phyloP scores from a whole-genome alignment of 2,113 vertebrate genomes.

The Falco punctatus region DNA sequence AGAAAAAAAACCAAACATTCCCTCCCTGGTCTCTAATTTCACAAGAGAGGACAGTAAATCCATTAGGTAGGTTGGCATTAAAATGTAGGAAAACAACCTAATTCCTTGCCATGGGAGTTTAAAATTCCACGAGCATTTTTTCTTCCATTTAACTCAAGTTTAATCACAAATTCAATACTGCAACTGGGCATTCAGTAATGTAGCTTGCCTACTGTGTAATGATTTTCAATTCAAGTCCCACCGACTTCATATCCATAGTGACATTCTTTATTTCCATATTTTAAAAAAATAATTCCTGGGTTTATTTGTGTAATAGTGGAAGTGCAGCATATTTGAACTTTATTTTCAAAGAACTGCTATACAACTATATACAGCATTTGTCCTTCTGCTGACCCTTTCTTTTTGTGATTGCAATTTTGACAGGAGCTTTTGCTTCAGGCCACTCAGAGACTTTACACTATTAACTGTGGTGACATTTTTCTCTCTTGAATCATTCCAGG shows the following conservation, averaged over 20 bases:
- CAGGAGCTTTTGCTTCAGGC: constrained; percentile 61
- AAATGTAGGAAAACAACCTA: neutral
- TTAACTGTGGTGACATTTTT: constrained; percentile 60
- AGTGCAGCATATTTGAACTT: neutral
- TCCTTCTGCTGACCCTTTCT: constrained; percentile 39
- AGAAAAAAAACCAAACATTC: neutral
- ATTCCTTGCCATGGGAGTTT: neutral
- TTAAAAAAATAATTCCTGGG: neutral
- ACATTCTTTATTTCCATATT: neutral
- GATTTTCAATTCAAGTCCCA: constrained; percentile 16
- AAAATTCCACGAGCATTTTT: constrained; percentile 20
- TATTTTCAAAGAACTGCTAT: neutral
- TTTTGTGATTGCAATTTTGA: constrained; percentile 16
- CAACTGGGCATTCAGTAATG: neutral
- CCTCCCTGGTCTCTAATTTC: neutral
- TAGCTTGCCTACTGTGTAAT: neutral
- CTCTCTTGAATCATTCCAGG: constrained; percentile 38
- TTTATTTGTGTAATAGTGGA: neutral
- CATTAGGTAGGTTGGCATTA: neutral
- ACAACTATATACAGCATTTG: neutral
- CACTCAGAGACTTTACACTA: constrained; percentile 27
- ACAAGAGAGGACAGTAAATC: neutral
- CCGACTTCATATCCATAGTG: neutral
- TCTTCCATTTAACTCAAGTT: neutral
- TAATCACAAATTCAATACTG: constrained; percentile 37